Conservation (phyloP, 1,140 invertebrate genomes). For the Tribolium castaneum region DNA sequence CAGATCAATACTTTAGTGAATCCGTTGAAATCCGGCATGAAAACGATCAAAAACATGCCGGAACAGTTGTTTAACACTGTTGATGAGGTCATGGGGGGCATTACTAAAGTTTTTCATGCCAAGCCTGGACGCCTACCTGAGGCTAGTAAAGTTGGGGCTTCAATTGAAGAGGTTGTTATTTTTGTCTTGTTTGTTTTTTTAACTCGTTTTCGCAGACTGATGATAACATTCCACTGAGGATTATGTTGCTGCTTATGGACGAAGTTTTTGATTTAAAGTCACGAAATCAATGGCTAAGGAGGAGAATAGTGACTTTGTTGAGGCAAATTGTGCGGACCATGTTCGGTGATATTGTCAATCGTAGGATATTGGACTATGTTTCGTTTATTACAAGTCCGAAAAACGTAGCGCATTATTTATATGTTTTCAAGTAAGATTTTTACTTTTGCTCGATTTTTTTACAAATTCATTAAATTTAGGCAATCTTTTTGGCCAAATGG, state of each 20-base stretch:
- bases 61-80: conserved; percentile 85
- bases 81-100: conserved; percentile 84
- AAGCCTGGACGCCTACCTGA: conserved; percentile 55
- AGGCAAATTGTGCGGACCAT: conserved; percentile 84
- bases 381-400: conserved; percentile 89
- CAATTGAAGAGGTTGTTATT: conserved; percentile 71
- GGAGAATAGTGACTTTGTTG: conserved; percentile 83
- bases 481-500: conserved; percentile 86
- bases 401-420: conserved; percentile 90
- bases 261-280: conserved; percentile 92
- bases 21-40: conserved; percentile 84
- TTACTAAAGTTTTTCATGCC: conserved; percentile 65
- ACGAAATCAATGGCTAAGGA: conserved; percentile 88
- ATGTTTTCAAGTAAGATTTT: conserved; percentile 80
- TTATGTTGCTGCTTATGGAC: conserved; percentile 88
- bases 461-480: conserved; percentile 64
- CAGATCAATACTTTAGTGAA: conserved; percentile 83
- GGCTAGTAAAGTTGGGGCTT: conserved; percentile 70
- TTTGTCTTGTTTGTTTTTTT: not conserved
- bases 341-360: conserved; percentile 88
- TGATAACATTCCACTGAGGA: conserved; percentile 89
- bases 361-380: conserved; percentile 92
- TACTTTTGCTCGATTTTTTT: not conserved
- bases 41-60: conserved; percentile 84
- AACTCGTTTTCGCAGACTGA: conserved; percentile 67